A percentile compares a stretch with the other conserved stretches of the same genome.
phyloP scores from a whole-genome alignment of 2,888 invertebrate species.

The Mimachlamys varia region DNA sequence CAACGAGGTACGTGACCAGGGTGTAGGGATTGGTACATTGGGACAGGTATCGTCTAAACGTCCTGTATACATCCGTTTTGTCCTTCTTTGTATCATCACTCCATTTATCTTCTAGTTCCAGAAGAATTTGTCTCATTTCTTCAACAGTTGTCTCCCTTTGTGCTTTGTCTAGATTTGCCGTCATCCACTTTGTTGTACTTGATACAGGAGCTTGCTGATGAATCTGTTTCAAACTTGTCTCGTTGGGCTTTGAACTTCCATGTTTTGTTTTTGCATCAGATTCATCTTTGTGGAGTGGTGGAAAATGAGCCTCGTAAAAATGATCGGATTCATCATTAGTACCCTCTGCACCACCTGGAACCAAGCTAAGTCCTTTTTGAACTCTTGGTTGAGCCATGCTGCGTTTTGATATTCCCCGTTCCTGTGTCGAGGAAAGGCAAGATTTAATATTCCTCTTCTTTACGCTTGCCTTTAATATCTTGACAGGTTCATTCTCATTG shows the following conservation, averaged over 20 bases:
- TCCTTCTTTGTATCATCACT: conserved; percentile 56
- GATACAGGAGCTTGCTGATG: conserved; percentile 45
- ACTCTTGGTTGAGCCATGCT: neutral
- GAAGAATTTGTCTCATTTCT: conserved; percentile 57
- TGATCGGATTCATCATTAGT: conserved; percentile 37
- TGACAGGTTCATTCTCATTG: neutral
- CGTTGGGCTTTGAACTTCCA: neutral
- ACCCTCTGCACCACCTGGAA: neutral
- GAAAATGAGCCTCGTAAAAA: conserved; percentile 24
- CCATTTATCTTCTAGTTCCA: conserved; percentile 60
- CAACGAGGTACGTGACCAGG: conserved; percentile 58
- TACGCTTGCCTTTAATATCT: neutral
- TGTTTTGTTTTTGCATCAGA: neutral
- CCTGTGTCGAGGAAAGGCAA: neutral
- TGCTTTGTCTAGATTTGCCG: conserved; percentile 53
- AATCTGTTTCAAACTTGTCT: conserved; percentile 11
- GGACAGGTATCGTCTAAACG: conserved; percentile 51
- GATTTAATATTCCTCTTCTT: neutral
- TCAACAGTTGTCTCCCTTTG: conserved; percentile 47
- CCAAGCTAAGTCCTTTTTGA: neutral
- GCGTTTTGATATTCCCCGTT: neutral
- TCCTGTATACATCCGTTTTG: conserved; percentile 53
- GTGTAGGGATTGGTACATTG: conserved; percentile 61
- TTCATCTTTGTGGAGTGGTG: conserved; percentile 24
- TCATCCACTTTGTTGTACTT: conserved; percentile 60